Base-by-base conservation (phyloP, 37 sponge, comb jelly and placozoan genomes). In the Petrosia ficiformis region DNA sequence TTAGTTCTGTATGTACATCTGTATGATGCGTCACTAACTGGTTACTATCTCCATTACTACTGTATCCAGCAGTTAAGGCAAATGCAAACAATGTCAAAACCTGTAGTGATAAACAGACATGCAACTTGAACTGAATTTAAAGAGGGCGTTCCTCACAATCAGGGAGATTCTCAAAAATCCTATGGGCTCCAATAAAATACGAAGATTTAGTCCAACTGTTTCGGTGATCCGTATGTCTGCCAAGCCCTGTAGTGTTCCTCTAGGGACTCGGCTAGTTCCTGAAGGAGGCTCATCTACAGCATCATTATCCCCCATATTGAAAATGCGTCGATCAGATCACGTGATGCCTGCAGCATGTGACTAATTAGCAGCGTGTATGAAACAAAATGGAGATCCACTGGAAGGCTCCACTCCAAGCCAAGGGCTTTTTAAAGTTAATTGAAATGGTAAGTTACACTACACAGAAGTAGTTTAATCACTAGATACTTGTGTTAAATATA, bases 371-470 rank as follows among this genome's bases (percentile, higher is more conserved):
- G n/a, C n/a, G n/a, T n/a, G n/a, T n/a, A n/a, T n/a, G n/a, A n/a
- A n/a, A n/a, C n/a, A 48, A 54, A 1, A 38, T 76, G 69, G 78
- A 84, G 61, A 42, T 90, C 11, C 90, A 90, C 78, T 84, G 85
- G 82, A 80, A 67, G 29, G 90, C 84, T 22, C 77, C 80, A 8
- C 61, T 90, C 29, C 90, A 90, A 67, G 31, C 87, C 6, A 91
- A 91, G 37, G 92, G 92, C 24, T 91, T 91, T 43, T 22, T 91
- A 26, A 91, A 83, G 80, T 78, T 91, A 30, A 41, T 91, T 2
- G 84, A 91, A 56, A 58, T 77, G 42, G 90, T 90, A 31, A 76
- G 76, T 58, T 2, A n/a, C 33, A 5, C 24, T 36, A 37, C 14
- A 48, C 54, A 14, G 54, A 14, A 19, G 8, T 19, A 48, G 54